A percentile compares a stretch with the other conserved stretches of the same genome.
Evolutionary conservation across 2,113 vertebrate genomes (phyloP).

Genomic region (Ahaetulla prasina): DNA sequence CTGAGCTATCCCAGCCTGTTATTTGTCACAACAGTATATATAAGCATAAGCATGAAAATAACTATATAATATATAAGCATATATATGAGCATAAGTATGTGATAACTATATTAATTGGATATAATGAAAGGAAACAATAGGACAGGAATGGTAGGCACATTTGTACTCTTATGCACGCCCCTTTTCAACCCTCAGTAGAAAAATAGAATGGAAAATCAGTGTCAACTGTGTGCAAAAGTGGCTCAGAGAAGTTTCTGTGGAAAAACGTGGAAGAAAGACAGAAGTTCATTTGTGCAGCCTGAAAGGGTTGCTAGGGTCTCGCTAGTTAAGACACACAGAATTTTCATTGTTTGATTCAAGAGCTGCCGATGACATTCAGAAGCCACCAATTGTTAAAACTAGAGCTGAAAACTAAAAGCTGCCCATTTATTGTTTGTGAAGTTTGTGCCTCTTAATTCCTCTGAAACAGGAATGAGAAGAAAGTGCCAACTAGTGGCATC

Average conservation of each 20-base stretch:
- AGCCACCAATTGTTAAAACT: not conserved
- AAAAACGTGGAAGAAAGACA: not conserved
- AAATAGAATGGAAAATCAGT: not conserved
- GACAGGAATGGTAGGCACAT: too few relatives aligned
- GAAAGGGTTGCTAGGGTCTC: not conserved
- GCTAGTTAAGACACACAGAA: not conserved
- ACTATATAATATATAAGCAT: too few relatives aligned
- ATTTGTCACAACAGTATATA: too few relatives aligned
- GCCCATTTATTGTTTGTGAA: not conserved
- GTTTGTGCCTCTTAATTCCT: not conserved
- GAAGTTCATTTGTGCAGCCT: not conserved
- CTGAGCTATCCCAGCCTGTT: too few relatives aligned
- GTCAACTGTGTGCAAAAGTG: not conserved
- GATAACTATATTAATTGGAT: too few relatives aligned
- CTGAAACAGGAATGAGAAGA: not conserved
- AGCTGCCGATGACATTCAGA: not conserved
- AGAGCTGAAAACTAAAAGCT: not conserved
- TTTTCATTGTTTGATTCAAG: not conserved
- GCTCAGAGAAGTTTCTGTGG: not conserved
- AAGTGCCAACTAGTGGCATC: not conserved
- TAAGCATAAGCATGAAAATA: too few relatives aligned
- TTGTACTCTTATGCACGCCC: too few relatives aligned
- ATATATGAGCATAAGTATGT: too few relatives aligned
- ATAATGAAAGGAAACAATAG: too few relatives aligned
- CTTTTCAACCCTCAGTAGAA: too few relatives aligned